Conservation (phyloP, 2,888 invertebrate genomes). For the Scaptodrosophila latifasciaeformis region DNA sequence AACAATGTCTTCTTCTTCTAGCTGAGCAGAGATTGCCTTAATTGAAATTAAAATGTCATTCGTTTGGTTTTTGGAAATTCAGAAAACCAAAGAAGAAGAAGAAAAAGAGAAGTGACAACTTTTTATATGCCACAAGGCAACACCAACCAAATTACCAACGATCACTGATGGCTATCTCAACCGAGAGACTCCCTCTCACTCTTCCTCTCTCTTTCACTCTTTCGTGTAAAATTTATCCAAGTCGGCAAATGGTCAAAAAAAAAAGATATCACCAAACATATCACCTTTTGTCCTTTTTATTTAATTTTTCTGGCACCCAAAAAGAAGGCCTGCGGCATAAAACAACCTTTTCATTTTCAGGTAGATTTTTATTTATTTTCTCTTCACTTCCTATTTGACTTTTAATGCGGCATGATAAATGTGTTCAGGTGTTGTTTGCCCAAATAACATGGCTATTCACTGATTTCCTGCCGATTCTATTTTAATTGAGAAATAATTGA, state of each 20-base stretch:
- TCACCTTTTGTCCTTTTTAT: constrained; percentile 52
- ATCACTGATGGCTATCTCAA: background rate
- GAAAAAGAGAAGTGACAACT: constrained; percentile 53
- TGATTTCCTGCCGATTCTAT: too few relatives aligned
- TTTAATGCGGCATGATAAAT: constrained; percentile 53
- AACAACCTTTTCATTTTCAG: constrained; percentile 43
- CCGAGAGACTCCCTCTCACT: background rate
- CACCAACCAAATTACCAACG: constrained; percentile 1
- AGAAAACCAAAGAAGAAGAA: too few relatives aligned
- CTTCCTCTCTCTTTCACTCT: too few relatives aligned
- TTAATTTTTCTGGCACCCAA: constrained; percentile 15
- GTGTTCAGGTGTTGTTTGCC: too few relatives aligned
- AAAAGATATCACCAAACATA: constrained; percentile 31
- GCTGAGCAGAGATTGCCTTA: background rate
- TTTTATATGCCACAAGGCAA: constrained; percentile 44
- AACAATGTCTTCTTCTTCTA: background rate
- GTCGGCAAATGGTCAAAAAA: background rate
- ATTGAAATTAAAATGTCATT: constrained; percentile 2
- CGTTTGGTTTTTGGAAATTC: background rate
- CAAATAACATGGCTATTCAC: too few relatives aligned
- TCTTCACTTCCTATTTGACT: constrained; percentile 35
- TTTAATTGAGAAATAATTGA: too few relatives aligned
- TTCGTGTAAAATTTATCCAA: constrained; percentile 60
- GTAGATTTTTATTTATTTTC: constrained; percentile 33
- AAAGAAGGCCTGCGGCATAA: background rate